phyloP scores from a whole-genome alignment of 2,888 invertebrate species.

The Troglohyphantes excavatus region DNA sequence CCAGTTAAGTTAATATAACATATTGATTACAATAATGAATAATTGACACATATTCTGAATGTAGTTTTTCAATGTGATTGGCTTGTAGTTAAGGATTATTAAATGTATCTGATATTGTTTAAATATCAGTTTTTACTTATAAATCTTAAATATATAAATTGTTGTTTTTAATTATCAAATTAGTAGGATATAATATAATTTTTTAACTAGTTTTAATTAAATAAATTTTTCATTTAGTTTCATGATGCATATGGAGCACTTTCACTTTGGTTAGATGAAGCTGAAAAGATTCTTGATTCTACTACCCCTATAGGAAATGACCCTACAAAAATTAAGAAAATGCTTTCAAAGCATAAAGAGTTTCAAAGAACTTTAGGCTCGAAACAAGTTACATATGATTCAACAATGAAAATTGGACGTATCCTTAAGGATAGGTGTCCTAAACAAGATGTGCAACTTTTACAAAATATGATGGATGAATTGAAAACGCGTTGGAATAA shows the following conservation, averaged over 20 bases:
- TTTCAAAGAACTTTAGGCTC: conserved; percentile 93
- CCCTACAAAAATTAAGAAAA: conserved; percentile 91
- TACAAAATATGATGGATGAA: conserved; percentile 92
- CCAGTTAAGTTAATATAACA: too few species aligned
- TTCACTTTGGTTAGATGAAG: conserved; percentile 94
- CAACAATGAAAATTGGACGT: conserved; percentile 94
- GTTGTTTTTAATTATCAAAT: not conserved
- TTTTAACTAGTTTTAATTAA: not conserved
- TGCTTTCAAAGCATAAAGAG: conserved; percentile 93
- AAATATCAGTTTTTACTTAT: not conserved
- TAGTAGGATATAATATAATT: not conserved
- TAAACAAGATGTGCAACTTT: conserved; percentile 91
- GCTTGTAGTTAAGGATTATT: too few species aligned
- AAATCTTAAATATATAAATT: not conserved
- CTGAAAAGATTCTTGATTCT: conserved; percentile 90
- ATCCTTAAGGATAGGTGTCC: conserved; percentile 96
- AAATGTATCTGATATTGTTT: not conserved
- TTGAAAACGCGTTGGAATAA: conserved; percentile 96
- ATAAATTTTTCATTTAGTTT: conserved; percentile 85
- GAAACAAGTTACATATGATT: conserved; percentile 93
- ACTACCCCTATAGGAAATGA: conserved; percentile 91
- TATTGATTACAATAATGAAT: too few species aligned
- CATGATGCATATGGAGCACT: conserved; percentile 94
- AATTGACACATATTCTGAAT: too few species aligned
- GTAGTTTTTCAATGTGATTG: too few species aligned